Conservation (phyloP, 2,797 vertebrate genomes). For the Sparus aurata region DNA sequence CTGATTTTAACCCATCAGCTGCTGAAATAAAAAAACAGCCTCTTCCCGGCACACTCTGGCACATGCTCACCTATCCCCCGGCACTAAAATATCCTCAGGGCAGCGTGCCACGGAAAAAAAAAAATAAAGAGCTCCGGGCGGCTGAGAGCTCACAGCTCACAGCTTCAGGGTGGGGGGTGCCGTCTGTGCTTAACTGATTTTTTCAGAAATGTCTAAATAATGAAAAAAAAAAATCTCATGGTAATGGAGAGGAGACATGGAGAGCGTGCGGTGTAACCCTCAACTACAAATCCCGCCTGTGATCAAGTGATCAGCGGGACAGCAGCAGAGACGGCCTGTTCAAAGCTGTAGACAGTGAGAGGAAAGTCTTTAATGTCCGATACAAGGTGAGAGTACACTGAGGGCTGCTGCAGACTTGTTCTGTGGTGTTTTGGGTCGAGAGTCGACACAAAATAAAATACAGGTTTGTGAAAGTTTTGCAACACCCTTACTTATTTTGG, state of each 20-base stretch:
- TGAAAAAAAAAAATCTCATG: conserved; percentile 28
- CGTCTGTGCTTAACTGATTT: conserved; percentile 14
- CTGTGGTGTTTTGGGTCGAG: no score
- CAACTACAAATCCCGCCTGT: conserved; percentile 8
- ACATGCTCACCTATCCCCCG: conserved; percentile 53
- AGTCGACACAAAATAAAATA: neutral
- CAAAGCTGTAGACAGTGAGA: neutral
- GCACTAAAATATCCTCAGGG: conserved; percentile 69
- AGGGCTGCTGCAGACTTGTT: neutral
- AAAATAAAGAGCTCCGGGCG: conserved; percentile 45
- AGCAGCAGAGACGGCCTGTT: neutral
- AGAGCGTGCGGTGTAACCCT: neutral
- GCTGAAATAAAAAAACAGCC: conserved; percentile 49
- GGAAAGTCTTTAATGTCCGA: neutral
- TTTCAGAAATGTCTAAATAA: conserved; percentile 24
- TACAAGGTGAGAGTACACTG: neutral
- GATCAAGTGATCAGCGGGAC: conserved; percentile 33
- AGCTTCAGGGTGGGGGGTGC: conserved; percentile 37
- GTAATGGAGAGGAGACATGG: conserved; percentile 13
- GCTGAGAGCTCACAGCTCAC: conserved; percentile 45
- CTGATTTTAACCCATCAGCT: conserved; percentile 48
- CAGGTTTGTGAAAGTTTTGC: conserved; percentile 24
- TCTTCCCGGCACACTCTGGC: conserved; percentile 45
- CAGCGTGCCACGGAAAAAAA: conserved; percentile 44
- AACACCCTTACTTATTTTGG: neutral